These are phyloP conservation scores for Ibidorhyncha struthersii DNA, from an alignment of 2,113 vertebrate species.

Conservation along the genomic window DNA sequence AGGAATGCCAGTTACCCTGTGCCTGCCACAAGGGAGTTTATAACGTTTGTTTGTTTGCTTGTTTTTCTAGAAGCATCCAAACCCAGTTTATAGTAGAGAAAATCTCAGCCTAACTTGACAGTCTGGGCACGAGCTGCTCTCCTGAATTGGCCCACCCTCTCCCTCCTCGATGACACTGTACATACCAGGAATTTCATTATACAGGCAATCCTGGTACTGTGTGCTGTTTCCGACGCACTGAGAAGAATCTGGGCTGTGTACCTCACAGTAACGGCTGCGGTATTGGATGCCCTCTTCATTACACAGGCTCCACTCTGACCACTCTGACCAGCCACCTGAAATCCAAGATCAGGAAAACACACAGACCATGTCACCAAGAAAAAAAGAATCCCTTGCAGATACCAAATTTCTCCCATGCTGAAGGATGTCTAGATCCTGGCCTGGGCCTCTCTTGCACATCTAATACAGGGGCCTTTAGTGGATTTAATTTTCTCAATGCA, in stretches of 20 bases:
- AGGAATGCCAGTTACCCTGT: neutral
- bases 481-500: neutral
- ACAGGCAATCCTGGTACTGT: conserved; percentile 87
- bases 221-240: conserved; percentile 90
- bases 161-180: neutral
- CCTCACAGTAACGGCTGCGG: conserved; percentile 85
- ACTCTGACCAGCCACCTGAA: conserved; percentile 94
- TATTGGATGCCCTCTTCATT: conserved; percentile 87
- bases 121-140: neutral
- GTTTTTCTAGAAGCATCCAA: neutral
- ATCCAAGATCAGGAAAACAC: neutral
- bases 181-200: conserved; percentile 91
- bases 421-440: neutral
- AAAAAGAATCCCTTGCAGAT: neutral
- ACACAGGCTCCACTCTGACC: conserved; percentile 93
- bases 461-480: neutral
- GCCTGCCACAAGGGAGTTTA: neutral
- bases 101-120: neutral
- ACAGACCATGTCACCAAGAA: neutral
- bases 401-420: neutral
- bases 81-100: neutral
- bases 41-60: neutral
- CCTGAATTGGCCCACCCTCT: neutral
- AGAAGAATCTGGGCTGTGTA: conserved; percentile 71
- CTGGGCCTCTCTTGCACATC: neutral